phyloP scores from a whole-genome alignment of 2,113 vertebrate genomes.

The Murina feae region DNA sequence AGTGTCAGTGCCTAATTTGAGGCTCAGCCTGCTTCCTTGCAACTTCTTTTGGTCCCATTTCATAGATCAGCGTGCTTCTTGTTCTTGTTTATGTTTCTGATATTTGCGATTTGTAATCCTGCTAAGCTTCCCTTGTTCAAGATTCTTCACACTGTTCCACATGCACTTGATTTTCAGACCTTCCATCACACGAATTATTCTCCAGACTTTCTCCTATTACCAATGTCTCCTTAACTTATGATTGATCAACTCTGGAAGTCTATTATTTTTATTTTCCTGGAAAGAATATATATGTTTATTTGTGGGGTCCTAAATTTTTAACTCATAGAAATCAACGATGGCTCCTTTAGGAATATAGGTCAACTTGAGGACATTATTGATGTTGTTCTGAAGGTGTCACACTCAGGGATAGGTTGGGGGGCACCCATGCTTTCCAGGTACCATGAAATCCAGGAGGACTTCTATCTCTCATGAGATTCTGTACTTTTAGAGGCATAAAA shows the following conservation, averaged over 20 bases:
- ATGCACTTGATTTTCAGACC: not conserved
- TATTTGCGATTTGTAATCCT: not conserved
- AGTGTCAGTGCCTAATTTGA: not conserved
- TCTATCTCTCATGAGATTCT: not conserved
- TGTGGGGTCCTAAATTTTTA: not conserved
- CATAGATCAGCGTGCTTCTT: not conserved
- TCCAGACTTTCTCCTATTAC: not conserved
- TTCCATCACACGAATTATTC: not conserved
- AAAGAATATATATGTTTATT: not conserved
- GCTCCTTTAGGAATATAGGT: not conserved
- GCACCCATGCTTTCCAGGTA: not conserved
- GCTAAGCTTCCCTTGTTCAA: not conserved
- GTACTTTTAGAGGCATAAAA: slow-evolving; percentile 18
- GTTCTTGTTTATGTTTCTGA: not conserved
- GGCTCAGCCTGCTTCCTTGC: not conserved
- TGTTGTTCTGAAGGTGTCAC: not conserved
- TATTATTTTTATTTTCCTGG: not conserved
- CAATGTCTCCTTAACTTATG: not conserved
- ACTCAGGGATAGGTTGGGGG: not conserved
- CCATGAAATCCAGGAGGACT: not conserved
- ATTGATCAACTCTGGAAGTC: not conserved
- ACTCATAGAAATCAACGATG: not conserved
- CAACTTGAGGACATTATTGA: not conserved
- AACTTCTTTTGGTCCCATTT: not conserved
- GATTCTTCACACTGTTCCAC: not conserved